Conservation (phyloP, 2,888 invertebrate genomes). For the Zaprionus bogoriensis region DNA sequence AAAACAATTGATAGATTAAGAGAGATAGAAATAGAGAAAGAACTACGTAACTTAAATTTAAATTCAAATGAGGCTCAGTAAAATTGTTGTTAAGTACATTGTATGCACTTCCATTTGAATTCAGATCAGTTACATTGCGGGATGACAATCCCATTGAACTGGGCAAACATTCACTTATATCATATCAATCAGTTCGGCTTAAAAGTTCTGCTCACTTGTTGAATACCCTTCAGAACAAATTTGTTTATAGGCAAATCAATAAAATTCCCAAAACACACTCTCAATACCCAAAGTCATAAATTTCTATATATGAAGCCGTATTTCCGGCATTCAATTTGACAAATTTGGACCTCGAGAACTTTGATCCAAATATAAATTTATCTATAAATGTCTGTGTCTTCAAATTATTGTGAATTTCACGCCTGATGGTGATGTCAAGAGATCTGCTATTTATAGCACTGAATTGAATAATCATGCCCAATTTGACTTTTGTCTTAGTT, state of each 20-base stretch:
- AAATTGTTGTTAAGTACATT: slow-evolving; percentile 18
- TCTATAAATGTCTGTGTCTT: too few species aligned
- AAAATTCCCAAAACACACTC: too few species aligned
- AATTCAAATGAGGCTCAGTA: slow-evolving; percentile 4
- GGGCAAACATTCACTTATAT: neutral
- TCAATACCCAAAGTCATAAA: too few species aligned
- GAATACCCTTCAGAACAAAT: too few species aligned
- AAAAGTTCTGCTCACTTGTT: neutral
- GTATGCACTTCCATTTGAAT: slow-evolving; percentile 13
- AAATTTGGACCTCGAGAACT: too few species aligned
- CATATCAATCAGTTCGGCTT: neutral
- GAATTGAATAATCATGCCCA: slow-evolving; percentile 19
- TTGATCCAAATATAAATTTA: too few species aligned
- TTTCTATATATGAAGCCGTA: too few species aligned
- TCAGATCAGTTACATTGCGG: neutral
- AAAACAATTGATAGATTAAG: too few species aligned
- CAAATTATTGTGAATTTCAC: neutral
- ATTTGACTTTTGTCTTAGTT: slow-evolving; percentile 2
- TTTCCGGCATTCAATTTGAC: too few species aligned
- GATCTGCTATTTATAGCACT: slow-evolving; percentile 1
- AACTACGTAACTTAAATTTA: neutral
- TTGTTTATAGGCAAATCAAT: too few species aligned
- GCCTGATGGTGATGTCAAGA: neutral
- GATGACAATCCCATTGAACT: neutral
- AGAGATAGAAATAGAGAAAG: neutral